A percentile compares a stretch with the other conserved stretches of the same genome.
Evolutionary conservation across 2,888 invertebrate genomes (phyloP).

Genomic region (Gymnoscelis rufifasciata): DNA sequence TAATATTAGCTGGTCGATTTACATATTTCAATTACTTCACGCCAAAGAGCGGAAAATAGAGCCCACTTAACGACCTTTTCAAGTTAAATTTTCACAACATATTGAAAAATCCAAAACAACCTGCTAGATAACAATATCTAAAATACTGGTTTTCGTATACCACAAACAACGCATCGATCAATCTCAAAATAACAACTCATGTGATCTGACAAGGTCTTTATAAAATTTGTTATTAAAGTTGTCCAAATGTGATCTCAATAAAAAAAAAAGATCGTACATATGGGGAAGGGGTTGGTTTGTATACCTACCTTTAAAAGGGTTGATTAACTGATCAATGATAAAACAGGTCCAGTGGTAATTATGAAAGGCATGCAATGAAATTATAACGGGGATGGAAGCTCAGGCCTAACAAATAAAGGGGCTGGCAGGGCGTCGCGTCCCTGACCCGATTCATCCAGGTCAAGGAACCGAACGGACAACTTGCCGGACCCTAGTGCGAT

Average conservation of each 20-base stretch:
- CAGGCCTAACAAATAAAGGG: constrained; percentile 10
- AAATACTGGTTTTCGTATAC: too few species aligned
- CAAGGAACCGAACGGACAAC: constrained; percentile 18
- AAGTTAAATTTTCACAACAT: too few species aligned
- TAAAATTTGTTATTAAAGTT: background rate
- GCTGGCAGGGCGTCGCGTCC: constrained; percentile 12
- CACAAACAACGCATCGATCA: too few species aligned
- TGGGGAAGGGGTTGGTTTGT: background rate
- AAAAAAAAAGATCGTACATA: background rate
- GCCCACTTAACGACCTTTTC: too few species aligned
- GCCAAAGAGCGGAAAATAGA: too few species aligned
- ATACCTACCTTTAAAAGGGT: background rate
- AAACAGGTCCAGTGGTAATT: background rate
- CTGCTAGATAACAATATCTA: too few species aligned
- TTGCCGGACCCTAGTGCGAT: constrained; percentile 4
- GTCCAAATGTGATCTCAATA: background rate
- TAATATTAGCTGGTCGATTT: too few species aligned
- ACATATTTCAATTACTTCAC: too few species aligned
- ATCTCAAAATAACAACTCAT: too few species aligned
- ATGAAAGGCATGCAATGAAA: constrained; percentile 1
- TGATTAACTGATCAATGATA: background rate
- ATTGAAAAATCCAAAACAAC: too few species aligned
- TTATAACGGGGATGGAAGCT: constrained; percentile 7
- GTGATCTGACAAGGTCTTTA: too few species aligned
- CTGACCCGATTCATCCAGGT: constrained; percentile 21